Percentiles rank a stretch among this genome's conserved stretches.
Conservation (phyloP, 2,888 invertebrate species). For the Crossocerus cetratus region DNA sequence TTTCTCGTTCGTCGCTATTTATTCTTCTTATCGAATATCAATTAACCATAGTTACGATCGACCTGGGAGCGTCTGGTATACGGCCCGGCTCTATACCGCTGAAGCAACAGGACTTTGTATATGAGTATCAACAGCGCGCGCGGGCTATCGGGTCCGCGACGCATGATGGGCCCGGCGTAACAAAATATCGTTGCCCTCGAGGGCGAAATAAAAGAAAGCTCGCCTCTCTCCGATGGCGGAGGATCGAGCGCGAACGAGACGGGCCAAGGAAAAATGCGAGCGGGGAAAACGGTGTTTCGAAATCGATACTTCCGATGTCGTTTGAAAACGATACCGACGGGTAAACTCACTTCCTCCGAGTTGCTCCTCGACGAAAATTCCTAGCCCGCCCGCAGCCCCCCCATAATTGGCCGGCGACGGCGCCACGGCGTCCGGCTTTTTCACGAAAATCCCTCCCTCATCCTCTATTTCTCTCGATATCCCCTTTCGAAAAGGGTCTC, state of each 20-base stretch:
- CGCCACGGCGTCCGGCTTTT: constrained; percentile 18
- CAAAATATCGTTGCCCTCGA: constrained; percentile 43
- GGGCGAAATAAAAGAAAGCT: constrained; percentile 53
- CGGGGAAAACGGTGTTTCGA: constrained; percentile 47
- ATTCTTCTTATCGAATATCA: too few relatives aligned
- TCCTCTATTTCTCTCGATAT: neutral
- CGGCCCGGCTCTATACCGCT: too few relatives aligned
- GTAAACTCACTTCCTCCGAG: constrained; percentile 39
- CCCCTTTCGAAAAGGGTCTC: too few relatives aligned
- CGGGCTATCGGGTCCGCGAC: neutral
- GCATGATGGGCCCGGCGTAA: constrained; percentile 26
- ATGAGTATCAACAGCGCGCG: constrained; percentile 16
- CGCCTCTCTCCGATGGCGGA: constrained; percentile 42
- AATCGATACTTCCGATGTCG: constrained; percentile 58
- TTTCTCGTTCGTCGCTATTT: too few relatives aligned
- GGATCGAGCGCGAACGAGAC: constrained; percentile 41
- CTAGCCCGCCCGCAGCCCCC: constrained; percentile 1
- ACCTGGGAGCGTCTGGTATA: too few relatives aligned
- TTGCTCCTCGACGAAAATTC: constrained; percentile 38
- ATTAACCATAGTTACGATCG: too few relatives aligned
- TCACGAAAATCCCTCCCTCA: constrained; percentile 26
- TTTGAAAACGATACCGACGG: constrained; percentile 47
- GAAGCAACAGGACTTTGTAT: constrained; percentile 19
- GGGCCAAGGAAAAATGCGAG: constrained; percentile 15
- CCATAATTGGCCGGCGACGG: constrained; percentile 45